Conservation (phyloP, 2,113 vertebrate species). For the Pyxicephalus adspersus region DNA sequence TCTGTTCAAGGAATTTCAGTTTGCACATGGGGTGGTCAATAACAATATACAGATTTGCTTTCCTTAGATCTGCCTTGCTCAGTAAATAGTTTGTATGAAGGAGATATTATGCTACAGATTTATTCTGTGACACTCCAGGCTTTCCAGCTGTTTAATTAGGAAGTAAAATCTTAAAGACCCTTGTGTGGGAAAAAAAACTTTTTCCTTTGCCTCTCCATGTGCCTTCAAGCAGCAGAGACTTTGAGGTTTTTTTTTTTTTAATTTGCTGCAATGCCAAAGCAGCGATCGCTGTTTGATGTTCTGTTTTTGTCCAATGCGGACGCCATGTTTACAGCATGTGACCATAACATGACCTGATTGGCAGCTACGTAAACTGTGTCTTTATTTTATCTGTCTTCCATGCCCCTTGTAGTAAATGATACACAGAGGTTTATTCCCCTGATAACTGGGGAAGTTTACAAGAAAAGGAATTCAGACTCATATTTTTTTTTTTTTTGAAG, state of each 20-base stretch:
- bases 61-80: background rate
- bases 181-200: background rate
- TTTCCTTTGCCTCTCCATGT: slow-evolving; percentile 17
- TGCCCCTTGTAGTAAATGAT: background rate
- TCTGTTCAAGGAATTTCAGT: background rate
- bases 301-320: background rate
- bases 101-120: background rate
- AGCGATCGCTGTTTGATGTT: too few species aligned
- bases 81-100: background rate
- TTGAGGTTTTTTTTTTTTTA: background rate
- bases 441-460: background rate
- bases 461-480: background rate
- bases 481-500: too few species aligned
- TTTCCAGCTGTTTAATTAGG: background rate
- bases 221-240: slow-evolving; percentile 8
- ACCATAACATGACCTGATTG: background rate
- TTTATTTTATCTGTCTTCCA: background rate
- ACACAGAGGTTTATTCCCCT: slow-evolving; percentile 31
- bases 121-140: background rate
- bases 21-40: background rate
- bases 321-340: background rate
- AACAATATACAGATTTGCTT: background rate
- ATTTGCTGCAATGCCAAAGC: background rate
- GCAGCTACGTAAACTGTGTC: background rate
- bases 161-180: background rate